Percentiles rank a stretch among this genome's conserved stretches.
These are phyloP conservation scores for Notodonta dromedarius DNA, from an alignment of 2,888 invertebrate species.

Conservation along the genomic window DNA sequence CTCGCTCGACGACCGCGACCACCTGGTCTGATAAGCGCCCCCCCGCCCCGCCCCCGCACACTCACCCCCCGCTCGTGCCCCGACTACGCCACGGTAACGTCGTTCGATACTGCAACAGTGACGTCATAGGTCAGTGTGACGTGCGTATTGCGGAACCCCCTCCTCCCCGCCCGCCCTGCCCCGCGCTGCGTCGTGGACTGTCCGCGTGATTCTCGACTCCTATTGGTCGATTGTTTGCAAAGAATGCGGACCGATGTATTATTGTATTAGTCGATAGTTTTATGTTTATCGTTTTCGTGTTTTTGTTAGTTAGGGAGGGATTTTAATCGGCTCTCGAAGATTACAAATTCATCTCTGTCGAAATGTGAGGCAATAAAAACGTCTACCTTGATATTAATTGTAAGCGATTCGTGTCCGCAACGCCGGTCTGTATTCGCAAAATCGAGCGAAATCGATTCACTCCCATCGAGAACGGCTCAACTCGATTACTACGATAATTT, in stretches of 20 bases:
- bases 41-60: conserved; percentile 7
- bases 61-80: conserved; percentile 7
- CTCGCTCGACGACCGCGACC: conserved; percentile 77
- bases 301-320: no score
- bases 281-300: neutral
- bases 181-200: neutral
- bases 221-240: neutral
- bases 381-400: neutral
- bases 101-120: neutral
- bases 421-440: neutral
- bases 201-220: neutral
- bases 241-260: neutral
- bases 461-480: neutral
- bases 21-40: conserved; percentile 62
- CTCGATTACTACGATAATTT: conserved; percentile 12
- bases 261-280: neutral
- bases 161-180: neutral
- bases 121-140: neutral
- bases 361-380: conserved; percentile 1
- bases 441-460: neutral
- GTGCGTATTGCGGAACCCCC: neutral
- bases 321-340: no score
- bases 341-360: neutral
- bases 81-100: neutral
- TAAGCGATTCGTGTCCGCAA: neutral